These are phyloP conservation scores for Rapana venosa DNA, from an alignment of 2,888 invertebrate species.

Conservation along the genomic window DNA sequence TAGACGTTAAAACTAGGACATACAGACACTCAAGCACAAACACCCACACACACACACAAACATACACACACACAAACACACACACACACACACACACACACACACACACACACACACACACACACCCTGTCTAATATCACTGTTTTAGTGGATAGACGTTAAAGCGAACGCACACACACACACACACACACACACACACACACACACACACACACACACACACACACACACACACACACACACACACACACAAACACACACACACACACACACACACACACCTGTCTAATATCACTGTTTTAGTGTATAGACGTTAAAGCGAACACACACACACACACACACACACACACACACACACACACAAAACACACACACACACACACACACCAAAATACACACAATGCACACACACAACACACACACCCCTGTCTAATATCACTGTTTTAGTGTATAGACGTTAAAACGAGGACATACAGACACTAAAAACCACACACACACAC, in stretches of 20 bases:
- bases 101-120: conserved; percentile 29
- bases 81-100: conserved; percentile 39
- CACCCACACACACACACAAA: too few species aligned
- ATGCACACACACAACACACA: neutral
- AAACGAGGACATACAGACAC: conserved; percentile 1
- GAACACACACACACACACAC: neutral
- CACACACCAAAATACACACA: neutral
- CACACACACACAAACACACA: neutral
- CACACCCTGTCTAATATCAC: too few species aligned
- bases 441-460: too few species aligned
- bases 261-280: neutral
- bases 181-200: conserved; percentile 31
- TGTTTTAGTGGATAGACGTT: too few species aligned
- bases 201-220: neutral
- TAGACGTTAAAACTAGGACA: too few species aligned
- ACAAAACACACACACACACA: conserved; percentile 20
- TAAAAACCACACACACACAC: neutral
- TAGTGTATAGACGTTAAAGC: neutral
- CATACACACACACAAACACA: too few species aligned
- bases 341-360: conserved; percentile 20
- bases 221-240: neutral
- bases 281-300: too few species aligned
- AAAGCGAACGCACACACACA: conserved; percentile 23
- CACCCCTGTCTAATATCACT: too few species aligned
- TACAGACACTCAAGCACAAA: too few species aligned